Evolutionary conservation across 2,113 vertebrate genomes (phyloP).

Genomic region (Toxostoma redivivum): DNA sequence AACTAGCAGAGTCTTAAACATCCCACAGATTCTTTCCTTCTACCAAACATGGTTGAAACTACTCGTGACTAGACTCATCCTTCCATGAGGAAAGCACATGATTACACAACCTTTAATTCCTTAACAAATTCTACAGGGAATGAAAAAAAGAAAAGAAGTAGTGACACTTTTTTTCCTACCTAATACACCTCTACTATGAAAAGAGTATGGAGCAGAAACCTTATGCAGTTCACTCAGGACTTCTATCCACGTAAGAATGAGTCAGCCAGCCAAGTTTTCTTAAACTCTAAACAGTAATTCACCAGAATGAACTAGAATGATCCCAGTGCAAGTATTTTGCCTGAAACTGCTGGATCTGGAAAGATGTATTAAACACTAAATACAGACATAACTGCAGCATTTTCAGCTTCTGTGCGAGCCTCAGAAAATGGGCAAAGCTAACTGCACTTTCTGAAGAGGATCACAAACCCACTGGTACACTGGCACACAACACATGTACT

Average conservation of each 20-base stretch:
- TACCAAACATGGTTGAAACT: neutral
- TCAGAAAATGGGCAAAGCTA: neutral
- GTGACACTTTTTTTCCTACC: neutral
- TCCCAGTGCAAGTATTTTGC: neutral
- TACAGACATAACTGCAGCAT: neutral
- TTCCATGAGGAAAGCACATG: neutral
- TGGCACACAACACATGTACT: neutral
- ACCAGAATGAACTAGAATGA: neutral
- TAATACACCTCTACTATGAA: neutral
- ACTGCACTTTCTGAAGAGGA: neutral
- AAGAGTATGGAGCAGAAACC: neutral
- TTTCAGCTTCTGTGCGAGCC: neutral
- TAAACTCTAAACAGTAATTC: neutral
- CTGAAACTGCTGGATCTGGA: neutral
- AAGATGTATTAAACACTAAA: neutral
- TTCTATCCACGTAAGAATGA: accelerated
- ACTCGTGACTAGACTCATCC: neutral
- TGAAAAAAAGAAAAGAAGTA: accelerated
- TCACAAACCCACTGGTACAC: neutral
- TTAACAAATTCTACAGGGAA: neutral
- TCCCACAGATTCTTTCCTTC: neutral
- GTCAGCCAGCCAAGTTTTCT: neutral
- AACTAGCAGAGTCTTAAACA: neutral
- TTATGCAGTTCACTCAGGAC: neutral
- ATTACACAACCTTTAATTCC: neutral